Evolutionary conservation across 2,113 vertebrate genomes (phyloP), one percentile per base, ranked within the genome.

Genomic region (Cairina moschata): DNA sequence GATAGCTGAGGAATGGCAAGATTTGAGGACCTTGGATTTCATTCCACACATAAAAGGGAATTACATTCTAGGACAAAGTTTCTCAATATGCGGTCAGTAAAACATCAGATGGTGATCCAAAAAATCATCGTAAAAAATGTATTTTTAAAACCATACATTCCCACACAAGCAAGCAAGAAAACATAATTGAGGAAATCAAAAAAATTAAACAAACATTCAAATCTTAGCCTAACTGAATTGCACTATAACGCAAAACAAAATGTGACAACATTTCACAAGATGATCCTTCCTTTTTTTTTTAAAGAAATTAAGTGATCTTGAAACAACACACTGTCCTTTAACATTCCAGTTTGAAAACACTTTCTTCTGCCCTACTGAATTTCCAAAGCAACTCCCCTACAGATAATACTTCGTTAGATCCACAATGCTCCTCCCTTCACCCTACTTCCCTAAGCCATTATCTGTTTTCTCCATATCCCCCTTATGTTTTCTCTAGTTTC

Each of bases 91-190:
- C 0, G 0, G 46, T 88, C 86, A 74, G 72, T 42, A 71, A 90
- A 86, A 80, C 38, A 59, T 88, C 50, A 91, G 50, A 94, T 21
- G 20, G 46, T 74, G 3, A 65, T 90, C 59, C 50, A 97, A 94
- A 91, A 88, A 77, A 42, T 44, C 42, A 76, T 31, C 16, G 44
- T 60, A n/a, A 67, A 91, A 83, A 94, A 63, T 18, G 6, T 86
- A 83, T 88, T 92, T 92, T 96, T 50, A 86, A 95, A 96, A 93
- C 28, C 32, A 75, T 63, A 71, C 11, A 90, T 94, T 93, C 56
- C 68, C 56, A 88, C 34, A 50, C 22, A 79, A 9, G 8, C 75
- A 83, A 90, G 17, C 58, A 85, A 76, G 44, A 90, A 93, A 86
- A 90, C 10, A 65, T 48, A 79, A 75, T 1, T 59, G 42, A 93